Evolutionary conservation across 1,140 invertebrate species (phyloP), one percentile per base, ranked within the genome.

Genomic region (Belonocnema kinseyi): DNA sequence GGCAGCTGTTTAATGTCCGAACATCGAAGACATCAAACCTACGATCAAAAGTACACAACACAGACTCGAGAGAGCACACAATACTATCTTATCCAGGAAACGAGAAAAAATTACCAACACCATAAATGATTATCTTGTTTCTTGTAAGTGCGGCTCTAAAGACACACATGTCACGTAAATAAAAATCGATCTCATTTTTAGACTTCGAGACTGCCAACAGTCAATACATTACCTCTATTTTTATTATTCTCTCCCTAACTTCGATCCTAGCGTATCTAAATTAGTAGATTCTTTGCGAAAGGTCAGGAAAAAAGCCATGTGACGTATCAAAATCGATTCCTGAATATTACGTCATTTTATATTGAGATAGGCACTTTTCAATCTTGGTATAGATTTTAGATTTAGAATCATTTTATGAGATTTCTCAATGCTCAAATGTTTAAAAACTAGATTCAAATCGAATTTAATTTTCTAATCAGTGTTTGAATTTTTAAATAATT

Each of bases 1-100:
- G 83, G 84, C 88, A 88, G 87, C 88, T 88, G 88, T 88, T 87
- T 73, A 79, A 51, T 71, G 33, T 74, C 53, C 50, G 75, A 78
- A 77, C 72, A 76, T 85, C 74, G 81, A 81, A 82, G 61, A 82
- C 77, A 78, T 81, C 75, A 74, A 77, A 72, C 74, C 26, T 53
- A 72, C 54, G 56, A 66, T 46, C 40, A 46, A 46, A 33, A 46
- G 8, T 46, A 46, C 40, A 46, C 40, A 46, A 46, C 10, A 77
- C 50, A 76, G 21, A 76, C 75, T 84, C 77, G 40, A 66, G 14
- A 66, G 16, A 66, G 40, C 40, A 66, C 61, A 66, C 61, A 66
- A 66, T 66, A 66, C 61, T 66, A 66, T 66, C 61, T 66, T 66
- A 66, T 66, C 61, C 61, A 46, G 3, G 53, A 17, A 40, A 46